Evolutionary conservation across 2,113 vertebrate genomes (phyloP).

Genomic region (Apteryx mantelli): DNA sequence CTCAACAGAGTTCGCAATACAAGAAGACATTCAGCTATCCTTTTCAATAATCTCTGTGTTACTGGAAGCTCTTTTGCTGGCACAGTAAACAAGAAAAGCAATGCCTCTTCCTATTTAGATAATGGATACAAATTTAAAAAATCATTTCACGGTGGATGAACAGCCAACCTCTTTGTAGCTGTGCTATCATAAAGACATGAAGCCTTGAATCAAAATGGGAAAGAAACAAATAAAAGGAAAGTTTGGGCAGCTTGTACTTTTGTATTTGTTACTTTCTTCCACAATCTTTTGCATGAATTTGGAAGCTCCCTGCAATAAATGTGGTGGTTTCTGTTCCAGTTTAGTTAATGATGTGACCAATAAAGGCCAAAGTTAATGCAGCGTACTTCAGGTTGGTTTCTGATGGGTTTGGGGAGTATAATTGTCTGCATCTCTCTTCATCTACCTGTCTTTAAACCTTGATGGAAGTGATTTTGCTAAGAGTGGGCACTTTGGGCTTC

Average conservation of each 20-base stretch:
- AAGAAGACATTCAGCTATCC: not conserved
- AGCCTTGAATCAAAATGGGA: not conserved
- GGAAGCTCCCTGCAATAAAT: accelerated
- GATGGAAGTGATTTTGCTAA: not conserved
- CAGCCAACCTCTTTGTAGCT: conserved; percentile 28
- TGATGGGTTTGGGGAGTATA: not conserved
- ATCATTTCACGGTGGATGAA: conserved; percentile 54
- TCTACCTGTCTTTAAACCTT: not conserved
- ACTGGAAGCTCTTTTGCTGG: not conserved
- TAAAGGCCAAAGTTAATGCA: not conserved
- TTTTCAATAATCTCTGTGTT: not conserved
- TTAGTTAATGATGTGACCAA: not conserved
- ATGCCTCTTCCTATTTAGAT: not conserved
- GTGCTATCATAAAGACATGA: not conserved
- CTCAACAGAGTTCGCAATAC: not conserved
- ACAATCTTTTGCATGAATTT: not conserved
- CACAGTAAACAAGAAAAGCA: not conserved
- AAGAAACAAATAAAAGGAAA: not conserved
- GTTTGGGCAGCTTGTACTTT: not conserved
- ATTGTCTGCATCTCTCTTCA: not conserved
- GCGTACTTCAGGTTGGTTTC: not conserved
- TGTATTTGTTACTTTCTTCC: not conserved
- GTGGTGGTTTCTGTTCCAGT: not conserved
- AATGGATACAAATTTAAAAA: conserved; percentile 7
- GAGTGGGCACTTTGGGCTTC: not conserved